Base-by-base conservation (phyloP, 2,888 invertebrate genomes). In the Bugula neritina region DNA sequence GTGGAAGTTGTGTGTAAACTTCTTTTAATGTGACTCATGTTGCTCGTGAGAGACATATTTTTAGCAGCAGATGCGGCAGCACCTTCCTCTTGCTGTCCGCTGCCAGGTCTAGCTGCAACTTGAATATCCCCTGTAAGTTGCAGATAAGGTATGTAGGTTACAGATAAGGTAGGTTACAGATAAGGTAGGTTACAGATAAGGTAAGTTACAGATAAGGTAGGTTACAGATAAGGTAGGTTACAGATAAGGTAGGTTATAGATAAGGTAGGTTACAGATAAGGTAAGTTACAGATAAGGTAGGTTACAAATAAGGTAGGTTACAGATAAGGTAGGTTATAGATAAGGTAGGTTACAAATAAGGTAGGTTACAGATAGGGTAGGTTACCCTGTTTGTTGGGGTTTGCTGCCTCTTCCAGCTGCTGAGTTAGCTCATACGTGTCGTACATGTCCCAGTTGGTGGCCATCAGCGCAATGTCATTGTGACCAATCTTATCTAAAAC, bases 391-490 rank as follows among this genome's bases (percentile, higher is more conserved):
- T 63, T 63, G 2, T 63, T 31, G 17, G 63, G 63, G 31, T 63
- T 63, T 10, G 63, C 29, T 31, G 27, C 70, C 10, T 70, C 70
- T 25, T 70, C 52, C 13, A 70, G 52, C 52, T 54, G 70, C 52
- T 70, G 21, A 3, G 54, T 54, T 5, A 54, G 54, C 52, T 80
- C 75, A 75, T 77, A 84, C 1, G 82, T 81, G 74, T 84, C 84
- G 76, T 80, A 80, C 84, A 84, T 83, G 72, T 83, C 83, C 82
- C 83, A 84, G 21, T 78, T 80, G 1, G 80, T 79, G 1, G 81
- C 82, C 72, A 75, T 81, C 2, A 80, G 75, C 25, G 79, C 82
- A 43, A 73, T 74, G 63, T 82, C 81, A 3, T 13, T 55, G 23
- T 27, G 52, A 23, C 52, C 43, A 25, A 70, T 43, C 52, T 70